phyloP scores from a whole-genome alignment of 2,113 vertebrate species.

The Leptobrachium ailaonicum region DNA sequence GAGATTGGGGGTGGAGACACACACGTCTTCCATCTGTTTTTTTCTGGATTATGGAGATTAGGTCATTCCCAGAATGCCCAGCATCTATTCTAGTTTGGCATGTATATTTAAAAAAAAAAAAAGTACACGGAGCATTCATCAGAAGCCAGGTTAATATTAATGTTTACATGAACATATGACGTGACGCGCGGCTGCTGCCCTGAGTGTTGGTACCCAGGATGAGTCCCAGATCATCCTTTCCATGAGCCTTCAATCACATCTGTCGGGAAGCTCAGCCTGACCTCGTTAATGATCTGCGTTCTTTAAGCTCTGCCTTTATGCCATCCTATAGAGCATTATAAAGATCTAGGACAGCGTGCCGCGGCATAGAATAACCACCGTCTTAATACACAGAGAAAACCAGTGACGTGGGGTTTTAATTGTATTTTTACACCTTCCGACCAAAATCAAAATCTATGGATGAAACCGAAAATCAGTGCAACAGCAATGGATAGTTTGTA shows the following conservation, averaged over 20 bases:
- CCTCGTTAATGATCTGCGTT: conserved; percentile 41
- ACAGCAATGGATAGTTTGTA: no score
- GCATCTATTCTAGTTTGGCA: no score
- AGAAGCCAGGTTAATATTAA: no score
- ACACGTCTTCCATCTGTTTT: conserved; percentile 36
- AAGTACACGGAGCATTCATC: no score
- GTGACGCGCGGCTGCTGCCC: no score
- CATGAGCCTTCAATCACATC: conserved; percentile 35
- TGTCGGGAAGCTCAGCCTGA: conserved; percentile 25
- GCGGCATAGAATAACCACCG: neutral
- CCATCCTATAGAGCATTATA: conserved; percentile 20
- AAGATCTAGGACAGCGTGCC: conserved; percentile 4
- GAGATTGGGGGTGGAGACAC: conserved; percentile 33
- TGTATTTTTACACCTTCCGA: no score
- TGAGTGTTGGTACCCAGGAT: neutral
- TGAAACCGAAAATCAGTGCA: no score
- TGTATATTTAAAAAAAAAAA: no score
- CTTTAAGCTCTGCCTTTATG: conserved; percentile 18
- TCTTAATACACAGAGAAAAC: no score
- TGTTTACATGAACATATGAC: no score
- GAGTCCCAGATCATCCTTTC: conserved; percentile 5
- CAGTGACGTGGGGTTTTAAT: no score
- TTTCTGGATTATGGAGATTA: conserved; percentile 35
- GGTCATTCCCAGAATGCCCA: conserved; percentile 28
- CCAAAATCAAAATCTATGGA: no score